Evolutionary conservation across 2,888 invertebrate genomes (phyloP), one percentile per base, ranked within the genome.

Genomic region (Chrysolina oricalcia): DNA sequence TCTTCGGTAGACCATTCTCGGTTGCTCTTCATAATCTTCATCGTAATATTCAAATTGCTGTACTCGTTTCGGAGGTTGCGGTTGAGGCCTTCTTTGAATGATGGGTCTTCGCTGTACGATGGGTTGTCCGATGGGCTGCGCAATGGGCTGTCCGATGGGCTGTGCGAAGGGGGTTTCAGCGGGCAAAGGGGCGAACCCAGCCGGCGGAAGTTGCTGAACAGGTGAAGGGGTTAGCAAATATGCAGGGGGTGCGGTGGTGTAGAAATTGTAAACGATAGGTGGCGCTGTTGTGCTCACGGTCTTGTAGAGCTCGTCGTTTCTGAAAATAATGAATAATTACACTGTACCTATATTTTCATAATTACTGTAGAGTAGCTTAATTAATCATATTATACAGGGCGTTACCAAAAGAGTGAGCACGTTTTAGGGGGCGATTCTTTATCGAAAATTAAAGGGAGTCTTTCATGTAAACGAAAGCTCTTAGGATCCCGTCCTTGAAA

Each of bases 281-380:
- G 92, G 90, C 0, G 93, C 90, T 0, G 95, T 92, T 0, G 94
- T 91, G 0, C 76, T 74, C 68, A 94, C 91, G 0, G 94, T 92
- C 89, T 95, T 91, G 89, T 97, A 97, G 0, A 97, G 91, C 0
- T 94, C 96, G 82, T 97, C 96, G 88, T 97, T 97, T 86, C 95
- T 95, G 88, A 8, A 89, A 89, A 76, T n/a, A 3, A 74, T 23
- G 2, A 13, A 17, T 1, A 13, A n/a, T 59, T n/a, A 59, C 15
- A 10, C 0, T 35, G 8, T 35, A n/a, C n/a, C n/a, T n/a, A 35
- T 35, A 35, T 35, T 35, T 35, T 35, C 8, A 35, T 35, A 35
- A 35, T 8, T 35, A 35, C 35, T 6, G 4, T 35, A 35, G 35
- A 3, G 3, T 0, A 35, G 35, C 0, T 27, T 27, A 27, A 27